Conservation (phyloP, 2,113 vertebrate genomes). For the Pimephales promelas region DNA sequence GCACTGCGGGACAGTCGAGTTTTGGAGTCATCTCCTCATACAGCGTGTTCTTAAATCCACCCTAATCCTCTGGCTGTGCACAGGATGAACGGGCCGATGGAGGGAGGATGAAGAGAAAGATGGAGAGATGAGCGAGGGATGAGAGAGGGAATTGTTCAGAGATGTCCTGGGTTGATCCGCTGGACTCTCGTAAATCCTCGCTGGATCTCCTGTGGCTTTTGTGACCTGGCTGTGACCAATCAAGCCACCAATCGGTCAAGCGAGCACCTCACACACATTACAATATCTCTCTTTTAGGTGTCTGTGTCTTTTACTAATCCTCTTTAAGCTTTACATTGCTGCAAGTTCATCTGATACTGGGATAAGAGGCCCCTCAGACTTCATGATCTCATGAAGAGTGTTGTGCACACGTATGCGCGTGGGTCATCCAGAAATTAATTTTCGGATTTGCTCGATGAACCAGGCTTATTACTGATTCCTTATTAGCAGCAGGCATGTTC, state of each 20-base stretch:
- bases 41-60: constrained; percentile 46
- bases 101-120: constrained; percentile 39
- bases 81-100: constrained; percentile 30
- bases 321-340: background rate
- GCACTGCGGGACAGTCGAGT: background rate
- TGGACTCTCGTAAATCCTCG: constrained; percentile 45
- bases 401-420: background rate
- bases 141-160: constrained; percentile 33
- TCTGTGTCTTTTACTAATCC: constrained; percentile 33
- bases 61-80: constrained; percentile 49
- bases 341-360: constrained; percentile 16
- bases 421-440: background rate
- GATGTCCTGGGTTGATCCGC: constrained; percentile 44
- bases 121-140: constrained; percentile 45
- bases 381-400: background rate
- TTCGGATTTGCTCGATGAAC: background rate
- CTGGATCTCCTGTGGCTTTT: constrained; percentile 33
- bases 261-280: background rate
- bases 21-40: background rate
- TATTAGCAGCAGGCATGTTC: background rate
- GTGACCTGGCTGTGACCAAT: constrained; percentile 1
- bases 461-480: background rate
- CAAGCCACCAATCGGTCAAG: background rate
- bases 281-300: constrained; percentile 17
- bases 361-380: background rate